Base-by-base conservation (phyloP, 2,888 invertebrate species). In the Nesidiocoris tenuis region DNA sequence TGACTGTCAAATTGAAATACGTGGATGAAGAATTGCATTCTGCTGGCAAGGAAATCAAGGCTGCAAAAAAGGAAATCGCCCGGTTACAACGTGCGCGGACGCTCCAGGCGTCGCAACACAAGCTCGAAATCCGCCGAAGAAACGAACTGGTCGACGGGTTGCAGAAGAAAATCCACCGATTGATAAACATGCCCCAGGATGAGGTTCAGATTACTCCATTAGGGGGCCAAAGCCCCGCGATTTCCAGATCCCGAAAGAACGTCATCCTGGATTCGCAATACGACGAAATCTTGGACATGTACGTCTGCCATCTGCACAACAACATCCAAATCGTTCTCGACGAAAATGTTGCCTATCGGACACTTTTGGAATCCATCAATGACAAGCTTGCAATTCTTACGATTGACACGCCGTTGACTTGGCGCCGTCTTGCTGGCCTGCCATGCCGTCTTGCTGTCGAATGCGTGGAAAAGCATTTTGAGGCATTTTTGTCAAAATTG, bases 241-340 rank as follows among this genome's bases (percentile, higher is more conserved):
- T 3, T 7, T 7, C 39, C 3, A 39, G 3, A 39, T 39, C 39
- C 12, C 3, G 39, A 7, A 39, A 3, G 39, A 39, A 39, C 12
- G 5, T 39, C 39, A 21, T 72, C 16, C 25, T 72, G 39, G 21
- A 61, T 0, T 22, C 55, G n/a, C 54, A 72, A 3, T 72, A 61
- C 55, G 72, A 72, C n/a, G 55, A 72, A 61, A 72, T 72, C 3
- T 19, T 72, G 5, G 72, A 72, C 21, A 23, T 19, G 12, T 72
- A 72, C 54, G 54, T 72, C 54, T 72, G 72, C n/a, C 72, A 72
- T 18, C 54, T 72, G 1, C 72, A 72, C 39, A 54, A 72, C 63
- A 72, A 72, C 21, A 21, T 72, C 19, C 72, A 72, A 21, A n/a
- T 72, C 21, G 25, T 72, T 2, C 16, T 72, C 1, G 55, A 2